These are phyloP conservation scores for Nymphalis io DNA, from an alignment of 1,140 invertebrate species.

Conservation along the genomic window DNA sequence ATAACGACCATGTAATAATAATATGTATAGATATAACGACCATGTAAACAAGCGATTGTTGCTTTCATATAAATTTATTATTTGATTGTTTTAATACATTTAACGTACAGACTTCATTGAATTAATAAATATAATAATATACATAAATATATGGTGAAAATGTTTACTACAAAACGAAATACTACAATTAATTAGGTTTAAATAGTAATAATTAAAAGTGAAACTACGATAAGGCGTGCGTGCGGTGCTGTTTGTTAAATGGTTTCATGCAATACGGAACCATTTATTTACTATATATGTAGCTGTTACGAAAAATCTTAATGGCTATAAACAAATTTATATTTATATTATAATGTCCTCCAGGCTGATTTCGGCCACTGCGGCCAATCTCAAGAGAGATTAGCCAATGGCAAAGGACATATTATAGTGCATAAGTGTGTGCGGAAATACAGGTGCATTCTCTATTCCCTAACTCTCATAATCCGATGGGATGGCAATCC, in stretches of 20 bases:
- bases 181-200: constrained; percentile 68
- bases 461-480: no score
- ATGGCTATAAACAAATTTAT: no score
- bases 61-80: background rate
- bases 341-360: no score
- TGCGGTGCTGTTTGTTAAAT: constrained; percentile 43
- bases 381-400: no score
- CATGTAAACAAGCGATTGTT: no score
- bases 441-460: no score
- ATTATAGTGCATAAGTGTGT: no score
- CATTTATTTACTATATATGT: constrained; percentile 8
- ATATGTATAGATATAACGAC: no score
- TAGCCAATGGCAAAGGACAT: no score
- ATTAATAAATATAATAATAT: background rate
- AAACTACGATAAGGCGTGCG: constrained; percentile 60
- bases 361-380: no score
- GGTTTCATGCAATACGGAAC: constrained; percentile 36
- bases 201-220: constrained; percentile 67
- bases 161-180: constrained; percentile 57
- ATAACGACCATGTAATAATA: no score
- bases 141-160: constrained; percentile 29
- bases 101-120: background rate
- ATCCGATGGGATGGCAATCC: no score
- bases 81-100: background rate
- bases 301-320: background rate